Conservation (phyloP, 2,797 vertebrate genomes). For the Smutsia gigantea region DNA sequence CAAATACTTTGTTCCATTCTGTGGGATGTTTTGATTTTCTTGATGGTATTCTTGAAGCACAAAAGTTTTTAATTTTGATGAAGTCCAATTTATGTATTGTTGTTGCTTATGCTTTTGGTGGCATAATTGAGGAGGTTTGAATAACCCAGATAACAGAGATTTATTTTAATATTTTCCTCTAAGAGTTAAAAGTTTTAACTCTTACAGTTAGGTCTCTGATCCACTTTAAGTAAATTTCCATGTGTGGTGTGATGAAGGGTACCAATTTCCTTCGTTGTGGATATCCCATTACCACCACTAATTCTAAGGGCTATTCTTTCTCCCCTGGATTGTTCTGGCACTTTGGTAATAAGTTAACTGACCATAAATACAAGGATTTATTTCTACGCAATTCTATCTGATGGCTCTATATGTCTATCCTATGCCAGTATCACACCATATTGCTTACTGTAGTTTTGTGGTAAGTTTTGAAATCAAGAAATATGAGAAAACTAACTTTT, state of each 20-base stretch:
- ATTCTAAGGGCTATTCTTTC: background rate
- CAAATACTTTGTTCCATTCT: background rate
- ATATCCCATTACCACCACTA: background rate
- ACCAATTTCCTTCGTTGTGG: background rate
- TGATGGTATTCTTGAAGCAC: background rate
- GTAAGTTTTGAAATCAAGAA: background rate
- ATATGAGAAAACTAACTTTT: background rate
- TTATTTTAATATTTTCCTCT: background rate
- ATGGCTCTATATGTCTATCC: background rate
- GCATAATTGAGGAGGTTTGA: background rate
- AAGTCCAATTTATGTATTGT: background rate
- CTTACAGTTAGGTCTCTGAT: background rate
- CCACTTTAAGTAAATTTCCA: background rate
- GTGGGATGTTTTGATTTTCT: background rate
- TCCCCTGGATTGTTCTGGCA: background rate
- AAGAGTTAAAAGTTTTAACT: background rate
- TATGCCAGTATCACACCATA: background rate
- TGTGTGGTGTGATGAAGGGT: background rate
- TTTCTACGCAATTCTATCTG: background rate
- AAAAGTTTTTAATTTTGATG: background rate
- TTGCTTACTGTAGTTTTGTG: background rate
- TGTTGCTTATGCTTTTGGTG: background rate
- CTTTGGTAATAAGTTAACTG: background rate
- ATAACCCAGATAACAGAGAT: background rate
- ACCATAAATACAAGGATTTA: background rate